phyloP scores from a whole-genome alignment of 2,888 invertebrate species.

The Cheilosia soror region DNA sequence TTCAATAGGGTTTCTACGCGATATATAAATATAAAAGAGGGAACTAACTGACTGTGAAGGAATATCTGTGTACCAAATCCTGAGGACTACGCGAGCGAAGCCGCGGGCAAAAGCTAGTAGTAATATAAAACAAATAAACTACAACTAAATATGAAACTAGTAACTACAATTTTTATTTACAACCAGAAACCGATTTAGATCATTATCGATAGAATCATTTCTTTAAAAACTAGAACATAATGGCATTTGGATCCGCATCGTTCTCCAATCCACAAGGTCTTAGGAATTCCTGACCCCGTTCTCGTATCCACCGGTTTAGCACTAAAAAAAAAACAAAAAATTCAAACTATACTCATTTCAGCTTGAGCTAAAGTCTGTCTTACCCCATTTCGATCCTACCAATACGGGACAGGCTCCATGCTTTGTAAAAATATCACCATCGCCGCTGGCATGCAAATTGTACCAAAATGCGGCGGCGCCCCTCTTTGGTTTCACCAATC shows the following conservation, averaged over 20 bases:
- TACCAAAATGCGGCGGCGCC: constrained; percentile 94
- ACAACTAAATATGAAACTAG: no score
- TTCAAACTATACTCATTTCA: not conserved
- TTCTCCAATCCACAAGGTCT: constrained; percentile 85
- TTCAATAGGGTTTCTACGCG: no score
- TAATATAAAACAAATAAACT: no score
- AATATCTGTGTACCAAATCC: no score
- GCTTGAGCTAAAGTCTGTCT: constrained; percentile 72
- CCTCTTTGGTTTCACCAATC: constrained; percentile 86
- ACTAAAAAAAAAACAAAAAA: constrained; percentile 83
- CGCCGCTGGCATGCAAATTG: constrained; percentile 95
- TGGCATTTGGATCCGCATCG: constrained; percentile 75
- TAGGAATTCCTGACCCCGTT: constrained; percentile 91
- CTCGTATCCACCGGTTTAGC: constrained; percentile 95
- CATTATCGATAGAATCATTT: not conserved
- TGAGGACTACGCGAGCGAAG: no score
- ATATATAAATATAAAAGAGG: no score
- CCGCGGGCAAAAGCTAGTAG: no score
- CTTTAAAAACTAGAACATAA: constrained; percentile 3
- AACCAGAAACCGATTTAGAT: not conserved
- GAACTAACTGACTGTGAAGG: no score
- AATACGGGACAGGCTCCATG: constrained; percentile 99
- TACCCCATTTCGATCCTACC: constrained; percentile 98
- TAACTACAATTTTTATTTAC: not conserved
- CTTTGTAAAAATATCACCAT: constrained; percentile 93